Conservation (phyloP, 2,888 invertebrate species). For the Criorhina ranunculi region DNA sequence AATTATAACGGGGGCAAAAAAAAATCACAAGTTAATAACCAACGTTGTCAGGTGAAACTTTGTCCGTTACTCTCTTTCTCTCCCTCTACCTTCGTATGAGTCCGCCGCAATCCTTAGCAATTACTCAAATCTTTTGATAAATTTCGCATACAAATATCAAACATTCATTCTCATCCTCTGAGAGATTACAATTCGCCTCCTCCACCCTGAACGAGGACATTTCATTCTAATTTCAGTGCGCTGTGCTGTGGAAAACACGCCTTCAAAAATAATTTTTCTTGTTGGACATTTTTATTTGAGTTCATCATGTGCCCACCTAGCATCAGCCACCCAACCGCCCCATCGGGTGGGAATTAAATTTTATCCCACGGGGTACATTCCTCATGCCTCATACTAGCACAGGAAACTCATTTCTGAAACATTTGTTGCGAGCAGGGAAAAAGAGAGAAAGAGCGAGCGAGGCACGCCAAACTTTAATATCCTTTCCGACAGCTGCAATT, state of each 20-base stretch:
- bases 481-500: slow-evolving; percentile 77
- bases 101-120: slow-evolving; percentile 37
- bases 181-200: slow-evolving; percentile 48
- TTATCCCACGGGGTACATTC: slow-evolving; percentile 50
- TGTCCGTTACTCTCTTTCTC: slow-evolving; percentile 18
- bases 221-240: slow-evolving; percentile 63
- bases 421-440: slow-evolving; percentile 44
- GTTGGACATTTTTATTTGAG: slow-evolving; percentile 65
- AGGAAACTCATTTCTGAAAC: slow-evolving; percentile 75
- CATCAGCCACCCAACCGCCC: background rate
- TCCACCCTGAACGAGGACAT: slow-evolving; percentile 18
- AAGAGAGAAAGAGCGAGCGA: background rate
- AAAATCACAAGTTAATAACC: slow-evolving; percentile 53
- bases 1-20: slow-evolving; percentile 17
- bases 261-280: slow-evolving; percentile 65
- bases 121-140: slow-evolving; percentile 74
- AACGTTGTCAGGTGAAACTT: slow-evolving; percentile 48
- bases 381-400: slow-evolving; percentile 2
- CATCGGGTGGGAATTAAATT: slow-evolving; percentile 55
- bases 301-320: slow-evolving; percentile 40
- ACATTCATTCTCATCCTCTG: slow-evolving; percentile 61
- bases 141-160: slow-evolving; percentile 65
- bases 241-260: slow-evolving; percentile 11
- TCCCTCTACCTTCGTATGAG: slow-evolving; percentile 3
- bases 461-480: slow-evolving; percentile 74